Percentiles rank a stretch among this genome's conserved stretches.
Evolutionary conservation across 2,888 invertebrate genomes (phyloP).

Genomic region (Eupithecia exiguata): DNA sequence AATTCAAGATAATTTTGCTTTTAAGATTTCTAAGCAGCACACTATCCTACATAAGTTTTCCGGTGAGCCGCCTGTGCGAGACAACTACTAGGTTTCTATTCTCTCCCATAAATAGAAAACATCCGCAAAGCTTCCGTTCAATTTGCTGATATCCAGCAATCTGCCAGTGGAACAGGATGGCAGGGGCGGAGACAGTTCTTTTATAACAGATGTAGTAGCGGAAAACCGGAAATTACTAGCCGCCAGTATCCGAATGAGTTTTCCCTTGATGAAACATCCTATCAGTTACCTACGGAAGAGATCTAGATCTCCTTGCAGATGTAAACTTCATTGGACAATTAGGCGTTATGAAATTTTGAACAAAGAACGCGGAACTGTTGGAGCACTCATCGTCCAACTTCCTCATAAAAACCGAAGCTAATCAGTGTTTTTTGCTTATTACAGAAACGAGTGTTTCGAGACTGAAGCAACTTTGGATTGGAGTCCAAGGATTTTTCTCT

Average conservation of each 20-base stretch:
- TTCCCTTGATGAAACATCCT: slow-evolving; percentile 41
- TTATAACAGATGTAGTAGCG: slow-evolving; percentile 51
- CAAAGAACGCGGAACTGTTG: slow-evolving; percentile 32
- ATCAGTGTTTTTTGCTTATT: slow-evolving; percentile 41
- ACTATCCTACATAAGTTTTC: not conserved
- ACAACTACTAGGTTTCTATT: slow-evolving; percentile 23
- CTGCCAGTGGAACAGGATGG: slow-evolving; percentile 44
- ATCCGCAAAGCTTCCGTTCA: slow-evolving; percentile 25
- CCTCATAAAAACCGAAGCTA: slow-evolving; percentile 35
- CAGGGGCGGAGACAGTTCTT: slow-evolving; percentile 53
- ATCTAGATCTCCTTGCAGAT: slow-evolving; percentile 28
- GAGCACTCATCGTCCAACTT: slow-evolving; percentile 20
- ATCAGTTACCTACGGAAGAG: slow-evolving; percentile 28
- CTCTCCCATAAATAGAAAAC: slow-evolving; percentile 23
- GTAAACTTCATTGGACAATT: slow-evolving; percentile 26
- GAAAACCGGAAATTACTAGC: slow-evolving; percentile 61
- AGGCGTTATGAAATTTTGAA: slow-evolving; percentile 28
- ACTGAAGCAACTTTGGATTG: slow-evolving; percentile 33
- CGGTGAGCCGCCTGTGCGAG: not conserved
- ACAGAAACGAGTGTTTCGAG: slow-evolving; percentile 39
- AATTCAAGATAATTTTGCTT: not conserved
- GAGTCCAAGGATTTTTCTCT: slow-evolving; percentile 35
- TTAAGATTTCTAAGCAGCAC: not conserved
- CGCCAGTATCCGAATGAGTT: slow-evolving; percentile 49
- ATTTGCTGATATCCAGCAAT: slow-evolving; percentile 37